Evolutionary conservation across 2,113 vertebrate species (phyloP), one percentile per base, ranked within the genome.

Genomic region (Ranitomeya imitator): DNA sequence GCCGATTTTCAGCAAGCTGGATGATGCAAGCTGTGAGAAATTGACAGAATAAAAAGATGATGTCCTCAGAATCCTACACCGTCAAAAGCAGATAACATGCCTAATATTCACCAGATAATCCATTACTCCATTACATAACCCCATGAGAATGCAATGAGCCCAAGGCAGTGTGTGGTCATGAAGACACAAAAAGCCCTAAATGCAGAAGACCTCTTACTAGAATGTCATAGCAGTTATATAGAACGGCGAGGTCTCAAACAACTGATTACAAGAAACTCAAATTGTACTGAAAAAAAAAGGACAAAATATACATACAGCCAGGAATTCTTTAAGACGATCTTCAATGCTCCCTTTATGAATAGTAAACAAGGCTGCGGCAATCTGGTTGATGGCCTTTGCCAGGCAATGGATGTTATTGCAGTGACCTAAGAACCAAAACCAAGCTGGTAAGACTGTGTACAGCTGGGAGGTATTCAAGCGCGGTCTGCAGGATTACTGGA

Each of bases 291-390:
- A 21, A 61, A 14, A 61, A 67, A 14, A 19, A 67, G 11, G 80
- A 52, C 81, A 59, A 87, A 85, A 82, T 14, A 71, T 90, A 96
- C 97, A 90, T 96, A 99, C 98, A 26, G 98, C 98, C 90, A 99
- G 93, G 93, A 99, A 99, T 94, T 99, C 98, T 90, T 99, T 99
- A 12, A 99, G 97, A 54, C 98, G 97, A 86, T 99, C 98, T 93
- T 99, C 98, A 90, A 99, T 99, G 96, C 98, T 99, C 90, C 98
- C 98, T 94, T 99, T 99, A 94, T 99, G 98, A 93, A 99, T 99
- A 91, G 98, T 99, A 92, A 99, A 99, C 80, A 99, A 96, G 88
- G 98, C 98, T 37, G 98, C 98, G 84, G 98, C 98, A 21, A 99
- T 99, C 96, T 99, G 98, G 94, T 99, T 99, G 94, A 99, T 97